Base-by-base conservation (phyloP, 2,797 vertebrate species). In the Enteromius radiatus region DNA sequence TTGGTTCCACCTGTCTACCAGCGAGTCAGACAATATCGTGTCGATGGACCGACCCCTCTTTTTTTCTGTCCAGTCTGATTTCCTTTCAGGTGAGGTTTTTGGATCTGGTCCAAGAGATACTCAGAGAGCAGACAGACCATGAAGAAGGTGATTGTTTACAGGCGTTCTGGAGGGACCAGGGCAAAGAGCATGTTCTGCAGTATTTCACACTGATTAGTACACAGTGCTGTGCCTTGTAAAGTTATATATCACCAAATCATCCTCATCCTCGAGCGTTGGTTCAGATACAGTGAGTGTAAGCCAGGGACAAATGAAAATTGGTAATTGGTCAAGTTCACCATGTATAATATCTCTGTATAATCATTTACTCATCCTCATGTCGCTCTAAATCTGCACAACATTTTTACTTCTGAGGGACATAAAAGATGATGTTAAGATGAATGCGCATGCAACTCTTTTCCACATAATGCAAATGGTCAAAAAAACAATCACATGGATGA, bases 61-160 rank as follows among this genome's bases (percentile, higher is more conserved):
- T 77, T 31, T 76, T 77, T 76, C 65, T 69, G 63, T 83, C 74
- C 52, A 6, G 38, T 77, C 73, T 77, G 74, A 77, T 82, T 82
- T 82, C 47, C 38, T 76, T 75, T 82, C 73, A 68, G 81, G 81
- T 61, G 81, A 68, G 36, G 36, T 36, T 65, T 6, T 23, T 67
- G 63, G 77, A 67, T 83, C 12, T 59, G 49, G 74, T 61, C 52
- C 81, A 82, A 23, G 71, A 47, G 73, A 77, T 28, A 69, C 38
- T 61, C 36, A 73, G 36, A 82, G 21, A 76, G 28, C 64, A 77
- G 74, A 61, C 67, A 61, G 74, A 36, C 19, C 76, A 73, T 81
- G 61, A 82, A 80, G 49, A 61, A 54, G 36, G 61, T 79, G 76
- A 83, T 86, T 80, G 65, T 85, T 85, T 82, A 78, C 83, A 86